A percentile compares a stretch with the other conserved stretches of the same genome.
phyloP scores from a whole-genome alignment of 2,888 invertebrate genomes.

The Stictocephala bisonia region DNA sequence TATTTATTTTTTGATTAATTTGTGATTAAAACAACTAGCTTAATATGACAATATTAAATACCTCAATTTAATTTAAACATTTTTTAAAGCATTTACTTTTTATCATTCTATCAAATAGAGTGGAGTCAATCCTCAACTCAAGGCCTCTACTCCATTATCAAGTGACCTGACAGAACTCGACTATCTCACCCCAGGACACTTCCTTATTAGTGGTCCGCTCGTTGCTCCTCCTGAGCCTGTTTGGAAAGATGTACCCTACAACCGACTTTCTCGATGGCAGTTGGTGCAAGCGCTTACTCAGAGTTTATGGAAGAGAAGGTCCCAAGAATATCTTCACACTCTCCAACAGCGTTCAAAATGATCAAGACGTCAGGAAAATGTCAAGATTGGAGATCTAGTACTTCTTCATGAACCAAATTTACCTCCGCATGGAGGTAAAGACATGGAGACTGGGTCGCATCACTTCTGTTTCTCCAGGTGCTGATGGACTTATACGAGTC shows the following conservation, averaged over 20 bases:
- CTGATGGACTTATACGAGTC: conserved; percentile 57
- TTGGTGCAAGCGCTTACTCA: conserved; percentile 56
- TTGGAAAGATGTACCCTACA: conserved; percentile 21
- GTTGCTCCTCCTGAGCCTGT: conserved; percentile 48
- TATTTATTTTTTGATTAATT: too few relatives aligned
- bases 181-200: conserved; percentile 61
- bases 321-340: conserved; percentile 57
- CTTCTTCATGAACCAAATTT: conserved; percentile 57
- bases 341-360: too few relatives aligned
- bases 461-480: conserved; percentile 57
- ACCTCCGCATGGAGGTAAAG: conserved; percentile 52
- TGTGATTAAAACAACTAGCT: too few relatives aligned
- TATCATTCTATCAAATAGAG: too few relatives aligned
- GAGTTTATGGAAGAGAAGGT: conserved; percentile 58
- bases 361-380: conserved; percentile 31
- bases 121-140: too few relatives aligned
- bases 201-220: conserved; percentile 59
- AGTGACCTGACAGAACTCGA: conserved; percentile 53
- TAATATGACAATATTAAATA: too few relatives aligned
- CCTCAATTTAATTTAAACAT: too few relatives aligned
- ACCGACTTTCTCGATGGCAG: conserved; percentile 58
- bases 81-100: too few relatives aligned
- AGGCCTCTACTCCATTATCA: conserved; percentile 56
- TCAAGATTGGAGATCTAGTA: conserved; percentile 56
- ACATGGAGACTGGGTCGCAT: conserved; percentile 57